Percentiles rank a stretch among this genome's conserved stretches.
Evolutionary conservation across 2,113 vertebrate genomes (phyloP).

Genomic region (Callospermophilus lateralis): DNA sequence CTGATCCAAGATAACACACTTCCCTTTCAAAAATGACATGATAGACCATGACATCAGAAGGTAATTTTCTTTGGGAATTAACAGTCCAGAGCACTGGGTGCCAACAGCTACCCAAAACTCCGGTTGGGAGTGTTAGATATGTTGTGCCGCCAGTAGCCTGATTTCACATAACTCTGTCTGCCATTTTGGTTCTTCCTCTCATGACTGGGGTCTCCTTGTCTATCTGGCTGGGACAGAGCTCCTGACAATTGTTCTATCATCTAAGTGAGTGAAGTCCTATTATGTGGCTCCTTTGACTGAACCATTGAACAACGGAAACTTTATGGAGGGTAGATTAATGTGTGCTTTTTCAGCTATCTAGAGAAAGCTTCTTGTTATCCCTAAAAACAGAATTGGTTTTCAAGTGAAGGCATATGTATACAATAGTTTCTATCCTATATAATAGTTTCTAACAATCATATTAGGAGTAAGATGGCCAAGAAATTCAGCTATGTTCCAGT

Average conservation of each 20-base stretch:
- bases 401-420: not conserved
- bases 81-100: too few species aligned
- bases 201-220: not conserved
- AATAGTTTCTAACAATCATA: not conserved
- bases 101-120: not conserved
- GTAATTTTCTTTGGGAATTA: not conserved
- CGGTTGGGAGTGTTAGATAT: not conserved
- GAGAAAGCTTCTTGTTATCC: not conserved
- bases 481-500: not conserved
- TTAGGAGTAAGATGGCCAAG: not conserved
- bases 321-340: not conserved
- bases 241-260: not conserved
- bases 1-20: not conserved
- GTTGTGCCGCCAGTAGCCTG: rapidly evolving
- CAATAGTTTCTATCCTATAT: not conserved
- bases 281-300: not conserved
- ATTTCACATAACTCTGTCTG: not conserved
- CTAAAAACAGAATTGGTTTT: not conserved
- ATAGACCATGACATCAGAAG: not conserved
- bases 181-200: not conserved
- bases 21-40: not conserved
- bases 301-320: not conserved
- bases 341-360: not conserved
- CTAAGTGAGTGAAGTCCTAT: not conserved
- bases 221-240: not conserved